Evolutionary conservation across 2,888 invertebrate genomes (phyloP).

Genomic region (Thelaira solivaga): DNA sequence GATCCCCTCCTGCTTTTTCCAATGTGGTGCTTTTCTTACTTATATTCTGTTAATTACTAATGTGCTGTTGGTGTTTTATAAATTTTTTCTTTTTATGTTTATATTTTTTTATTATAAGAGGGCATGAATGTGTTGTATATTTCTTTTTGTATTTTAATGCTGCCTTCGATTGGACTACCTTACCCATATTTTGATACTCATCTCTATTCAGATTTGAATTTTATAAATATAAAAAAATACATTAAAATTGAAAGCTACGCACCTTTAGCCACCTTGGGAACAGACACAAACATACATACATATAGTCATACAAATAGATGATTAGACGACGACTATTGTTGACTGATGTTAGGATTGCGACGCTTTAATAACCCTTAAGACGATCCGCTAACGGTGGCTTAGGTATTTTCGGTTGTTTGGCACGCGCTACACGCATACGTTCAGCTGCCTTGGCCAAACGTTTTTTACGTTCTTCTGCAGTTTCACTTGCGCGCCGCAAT

Average conservation of each 20-base stretch:
- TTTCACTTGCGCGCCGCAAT: slow-evolving; percentile 75
- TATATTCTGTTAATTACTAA: slow-evolving; percentile 30
- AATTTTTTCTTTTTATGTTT: slow-evolving; percentile 6
- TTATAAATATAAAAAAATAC: background rate
- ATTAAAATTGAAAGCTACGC: slow-evolving; percentile 43
- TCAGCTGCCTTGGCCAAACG: slow-evolving; percentile 76
- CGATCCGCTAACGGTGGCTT: slow-evolving; percentile 76
- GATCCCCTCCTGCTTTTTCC: slow-evolving; percentile 36
- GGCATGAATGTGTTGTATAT: slow-evolving; percentile 36
- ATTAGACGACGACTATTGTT: slow-evolving; percentile 18
- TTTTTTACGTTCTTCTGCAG: slow-evolving; percentile 74
- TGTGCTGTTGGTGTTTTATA: slow-evolving; percentile 44
- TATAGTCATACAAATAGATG: slow-evolving; percentile 17
- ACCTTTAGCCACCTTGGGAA: slow-evolving; percentile 43
- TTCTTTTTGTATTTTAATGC: slow-evolving; percentile 32
- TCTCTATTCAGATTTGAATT: background rate
- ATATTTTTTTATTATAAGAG: slow-evolving; percentile 19
- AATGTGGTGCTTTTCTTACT: slow-evolving; percentile 25
- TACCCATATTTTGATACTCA: background rate
- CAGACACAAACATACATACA: slow-evolving; percentile 17
- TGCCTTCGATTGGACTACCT: slow-evolving; percentile 35
- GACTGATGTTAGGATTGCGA: background rate
- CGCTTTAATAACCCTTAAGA: slow-evolving; percentile 74
- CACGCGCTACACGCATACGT: slow-evolving; percentile 75
- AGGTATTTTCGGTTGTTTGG: slow-evolving; percentile 75